These are phyloP conservation scores for Drosophila repleta DNA, from an alignment of 1,140 invertebrate genomes.

Conservation along the genomic window DNA sequence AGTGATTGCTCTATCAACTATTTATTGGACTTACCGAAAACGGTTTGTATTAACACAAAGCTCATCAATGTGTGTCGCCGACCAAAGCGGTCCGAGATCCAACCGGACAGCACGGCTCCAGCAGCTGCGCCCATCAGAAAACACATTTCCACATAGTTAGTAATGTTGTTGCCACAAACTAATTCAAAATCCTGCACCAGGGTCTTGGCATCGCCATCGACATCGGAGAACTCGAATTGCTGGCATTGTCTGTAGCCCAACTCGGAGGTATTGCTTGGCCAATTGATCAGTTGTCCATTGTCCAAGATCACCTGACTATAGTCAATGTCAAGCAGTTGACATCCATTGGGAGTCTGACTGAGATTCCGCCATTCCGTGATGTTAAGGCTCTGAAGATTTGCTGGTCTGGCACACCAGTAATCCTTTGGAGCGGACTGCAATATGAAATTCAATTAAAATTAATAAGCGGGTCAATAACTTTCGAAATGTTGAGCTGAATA, in stretches of 20 bases:
- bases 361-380: slow-evolving; percentile 86
- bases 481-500: background rate
- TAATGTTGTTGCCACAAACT: slow-evolving; percentile 86
- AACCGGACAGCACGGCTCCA: slow-evolving; percentile 88
- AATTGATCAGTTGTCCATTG: slow-evolving; percentile 53
- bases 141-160: slow-evolving; percentile 87
- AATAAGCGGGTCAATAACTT: background rate
- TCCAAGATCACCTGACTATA: slow-evolving; percentile 50
- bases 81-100: slow-evolving; percentile 89
- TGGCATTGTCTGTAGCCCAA: slow-evolving; percentile 84
- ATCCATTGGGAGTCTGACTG: slow-evolving; percentile 85
- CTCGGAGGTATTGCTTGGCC: slow-evolving; percentile 43
- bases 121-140: slow-evolving; percentile 89
- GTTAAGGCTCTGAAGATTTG: slow-evolving; percentile 84
- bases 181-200: slow-evolving; percentile 88
- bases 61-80: slow-evolving; percentile 89
- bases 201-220: slow-evolving; percentile 85
- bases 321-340: slow-evolving; percentile 83
- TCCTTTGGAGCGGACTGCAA: slow-evolving; percentile 85
- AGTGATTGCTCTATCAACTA: slow-evolving; percentile 35
- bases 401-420: slow-evolving; percentile 87
- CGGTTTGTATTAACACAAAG: slow-evolving; percentile 78
- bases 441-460: background rate
- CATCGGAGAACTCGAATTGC: slow-evolving; percentile 88
- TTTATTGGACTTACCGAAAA: slow-evolving; percentile 68